Evolutionary conservation across 2,797 vertebrate species (phyloP).

Genomic region (Cephalopachus bancanus): DNA sequence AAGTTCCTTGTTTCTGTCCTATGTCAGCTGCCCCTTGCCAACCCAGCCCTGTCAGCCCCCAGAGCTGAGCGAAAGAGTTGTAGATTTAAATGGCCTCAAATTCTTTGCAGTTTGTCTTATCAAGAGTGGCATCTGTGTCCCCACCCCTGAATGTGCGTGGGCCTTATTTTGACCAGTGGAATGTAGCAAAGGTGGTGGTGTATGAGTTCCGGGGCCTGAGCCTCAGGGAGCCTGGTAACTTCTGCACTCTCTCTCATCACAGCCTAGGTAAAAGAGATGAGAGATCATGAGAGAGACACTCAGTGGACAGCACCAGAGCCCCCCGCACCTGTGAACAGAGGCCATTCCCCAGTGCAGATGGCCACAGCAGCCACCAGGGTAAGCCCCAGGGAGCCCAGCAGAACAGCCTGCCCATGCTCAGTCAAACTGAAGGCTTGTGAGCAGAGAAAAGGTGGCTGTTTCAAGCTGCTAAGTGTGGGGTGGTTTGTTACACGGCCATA

Average conservation of each 20-base stretch:
- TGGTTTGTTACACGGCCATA: background rate
- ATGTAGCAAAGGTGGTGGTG: no score
- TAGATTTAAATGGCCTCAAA: accelerated
- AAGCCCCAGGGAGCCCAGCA: background rate
- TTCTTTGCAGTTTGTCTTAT: background rate
- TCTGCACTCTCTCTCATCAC: no score
- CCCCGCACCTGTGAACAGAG: background rate
- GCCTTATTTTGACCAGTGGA: background rate
- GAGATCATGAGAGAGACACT: background rate
- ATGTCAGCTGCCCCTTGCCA: no score
- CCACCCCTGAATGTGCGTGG: background rate
- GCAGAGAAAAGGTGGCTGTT: background rate
- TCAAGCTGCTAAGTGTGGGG: background rate
- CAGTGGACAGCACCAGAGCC: background rate
- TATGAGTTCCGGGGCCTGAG: no score
- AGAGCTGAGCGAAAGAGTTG: no score
- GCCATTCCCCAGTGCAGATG: background rate
- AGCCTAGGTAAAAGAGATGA: background rate
- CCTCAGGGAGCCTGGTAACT: background rate
- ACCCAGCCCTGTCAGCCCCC: no score
- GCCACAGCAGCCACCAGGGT: background rate
- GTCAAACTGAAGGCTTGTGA: accelerated
- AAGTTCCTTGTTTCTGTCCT: no score
- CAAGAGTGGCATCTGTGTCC: background rate
- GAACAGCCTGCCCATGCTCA: background rate